A percentile compares a stretch with the other conserved stretches of the same genome.
phyloP scores from a whole-genome alignment of 2,797 vertebrate species.

The Aulostomus chinensis region DNA sequence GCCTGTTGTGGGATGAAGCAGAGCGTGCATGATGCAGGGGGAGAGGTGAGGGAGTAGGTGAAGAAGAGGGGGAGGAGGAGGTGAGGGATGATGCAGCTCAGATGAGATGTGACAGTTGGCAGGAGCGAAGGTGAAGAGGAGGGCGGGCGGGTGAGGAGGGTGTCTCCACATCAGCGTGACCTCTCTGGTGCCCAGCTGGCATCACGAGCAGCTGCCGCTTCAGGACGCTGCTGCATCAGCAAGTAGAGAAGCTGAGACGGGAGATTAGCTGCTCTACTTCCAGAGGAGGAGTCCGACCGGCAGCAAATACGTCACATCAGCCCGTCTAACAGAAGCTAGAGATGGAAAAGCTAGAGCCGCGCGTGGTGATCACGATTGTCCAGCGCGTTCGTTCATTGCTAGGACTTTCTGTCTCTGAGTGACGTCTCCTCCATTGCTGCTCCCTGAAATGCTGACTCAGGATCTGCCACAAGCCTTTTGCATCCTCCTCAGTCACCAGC shows the following conservation, averaged over 20 bases:
- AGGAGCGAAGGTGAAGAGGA: slow-evolving; percentile 1
- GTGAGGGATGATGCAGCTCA: background rate
- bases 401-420: background rate
- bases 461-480: slow-evolving; percentile 5
- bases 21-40: slow-evolving; percentile 24
- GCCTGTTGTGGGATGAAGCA: background rate
- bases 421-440: background rate
- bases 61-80: background rate
- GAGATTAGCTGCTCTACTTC: slow-evolving; percentile 45
- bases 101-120: slow-evolving; percentile 26
- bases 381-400: no score
- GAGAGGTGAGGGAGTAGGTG: slow-evolving; percentile 2
- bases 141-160: background rate
- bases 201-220: slow-evolving; percentile 25
- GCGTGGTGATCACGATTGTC: no score
- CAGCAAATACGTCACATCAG: background rate
- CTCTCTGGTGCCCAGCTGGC: slow-evolving; percentile 16
- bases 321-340: no score
- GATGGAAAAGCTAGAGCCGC: no score
- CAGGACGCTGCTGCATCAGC: slow-evolving; percentile 39
- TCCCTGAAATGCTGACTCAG: slow-evolving; percentile 23
- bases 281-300: slow-evolving; percentile 28
- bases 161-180: slow-evolving; percentile 9
- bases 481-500: background rate
- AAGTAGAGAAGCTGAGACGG: slow-evolving; percentile 2